Evolutionary conservation across 2,888 invertebrate genomes (phyloP).

Genomic region (Orchesellides sinensis): DNA sequence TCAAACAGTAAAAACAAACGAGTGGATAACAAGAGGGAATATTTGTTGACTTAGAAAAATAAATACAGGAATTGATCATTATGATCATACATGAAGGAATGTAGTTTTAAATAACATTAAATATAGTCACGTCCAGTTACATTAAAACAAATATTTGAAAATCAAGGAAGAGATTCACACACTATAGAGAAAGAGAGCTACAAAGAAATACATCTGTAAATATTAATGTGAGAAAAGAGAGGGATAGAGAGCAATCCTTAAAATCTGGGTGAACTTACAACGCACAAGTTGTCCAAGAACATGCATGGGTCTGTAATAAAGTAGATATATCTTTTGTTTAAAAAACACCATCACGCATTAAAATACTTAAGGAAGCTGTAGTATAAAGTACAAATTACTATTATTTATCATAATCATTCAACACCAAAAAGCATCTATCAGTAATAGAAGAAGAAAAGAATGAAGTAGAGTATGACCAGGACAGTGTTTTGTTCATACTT

Average conservation of each 20-base stretch:
- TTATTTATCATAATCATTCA: too few relatives aligned
- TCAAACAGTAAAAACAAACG: not conserved
- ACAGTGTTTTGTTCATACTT: too few relatives aligned
- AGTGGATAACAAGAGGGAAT: not conserved
- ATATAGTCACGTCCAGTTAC: not conserved
- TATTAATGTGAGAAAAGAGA: not conserved
- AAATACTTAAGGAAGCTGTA: too few relatives aligned
- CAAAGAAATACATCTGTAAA: too few relatives aligned
- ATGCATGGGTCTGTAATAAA: slow-evolving; percentile 86
- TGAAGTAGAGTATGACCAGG: too few relatives aligned
- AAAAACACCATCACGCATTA: too few relatives aligned
- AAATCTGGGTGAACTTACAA: slow-evolving; percentile 82
- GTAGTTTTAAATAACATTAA: not conserved
- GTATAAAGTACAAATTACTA: too few relatives aligned
- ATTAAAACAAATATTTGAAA: not conserved
- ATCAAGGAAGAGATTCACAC: not conserved
- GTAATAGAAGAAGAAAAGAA: too few relatives aligned
- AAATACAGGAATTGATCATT: too few relatives aligned
- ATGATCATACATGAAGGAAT: not conserved
- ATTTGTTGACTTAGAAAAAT: too few relatives aligned
- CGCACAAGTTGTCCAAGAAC: slow-evolving; percentile 92
- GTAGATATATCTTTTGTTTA: slow-evolving; percentile 15
- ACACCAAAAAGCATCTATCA: too few relatives aligned
- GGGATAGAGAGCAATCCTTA: not conserved
- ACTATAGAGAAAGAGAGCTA: not conserved